Conservation (phyloP, 2,113 vertebrate genomes). For the Scomber scombrus region DNA sequence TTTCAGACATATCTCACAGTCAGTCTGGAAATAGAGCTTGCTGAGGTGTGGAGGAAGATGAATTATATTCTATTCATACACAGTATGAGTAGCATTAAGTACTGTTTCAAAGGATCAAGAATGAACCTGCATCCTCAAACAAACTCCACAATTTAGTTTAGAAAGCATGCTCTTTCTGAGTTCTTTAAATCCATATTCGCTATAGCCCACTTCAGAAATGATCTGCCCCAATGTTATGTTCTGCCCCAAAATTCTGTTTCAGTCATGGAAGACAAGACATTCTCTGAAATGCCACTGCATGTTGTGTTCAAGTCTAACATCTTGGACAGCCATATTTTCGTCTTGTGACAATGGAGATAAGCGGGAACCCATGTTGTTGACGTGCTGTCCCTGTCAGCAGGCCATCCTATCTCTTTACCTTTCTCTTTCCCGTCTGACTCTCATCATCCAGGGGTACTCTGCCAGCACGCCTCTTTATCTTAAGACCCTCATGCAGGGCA, state of each 20-base stretch:
- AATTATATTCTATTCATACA: constrained; percentile 16
- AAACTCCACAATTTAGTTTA: neutral
- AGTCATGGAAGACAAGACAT: neutral
- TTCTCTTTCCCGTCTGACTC: constrained; percentile 31
- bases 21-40: constrained; percentile 22
- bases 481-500: constrained; percentile 54
- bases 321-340: constrained; percentile 5
- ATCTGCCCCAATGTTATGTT: neutral
- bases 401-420: constrained; percentile 36
- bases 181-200: constrained; percentile 8
- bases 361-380: constrained; percentile 10
- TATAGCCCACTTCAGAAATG: constrained; percentile 1
- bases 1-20: constrained; percentile 10
- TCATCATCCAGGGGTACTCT: constrained; percentile 39
- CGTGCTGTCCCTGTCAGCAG: constrained; percentile 22
- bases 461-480: constrained; percentile 65
- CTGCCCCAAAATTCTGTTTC: neutral
- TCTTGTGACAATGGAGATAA: neutral
- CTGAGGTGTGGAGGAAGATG: constrained; percentile 33
- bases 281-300: neutral
- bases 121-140: neutral
- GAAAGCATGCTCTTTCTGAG: neutral
- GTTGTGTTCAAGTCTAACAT: neutral
- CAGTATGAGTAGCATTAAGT: too few relatives aligned
- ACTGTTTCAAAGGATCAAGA: neutral